A percentile compares a stretch with the other conserved stretches of the same genome.
phyloP scores from a whole-genome alignment of 2,888 invertebrate species.

The Scaptomyza polygonia region DNA sequence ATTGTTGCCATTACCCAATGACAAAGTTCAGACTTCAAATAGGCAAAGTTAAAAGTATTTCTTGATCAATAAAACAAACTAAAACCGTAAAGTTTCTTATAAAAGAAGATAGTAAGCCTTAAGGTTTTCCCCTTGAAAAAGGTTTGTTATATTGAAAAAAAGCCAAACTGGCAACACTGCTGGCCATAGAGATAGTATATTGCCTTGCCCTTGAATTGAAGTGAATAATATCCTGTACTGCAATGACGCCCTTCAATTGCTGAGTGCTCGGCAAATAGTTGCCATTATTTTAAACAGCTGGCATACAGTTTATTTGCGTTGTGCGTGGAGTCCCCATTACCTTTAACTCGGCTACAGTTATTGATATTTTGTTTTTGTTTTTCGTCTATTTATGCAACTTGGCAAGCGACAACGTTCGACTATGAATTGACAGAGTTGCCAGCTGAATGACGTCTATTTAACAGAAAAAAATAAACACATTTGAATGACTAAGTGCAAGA shows the following conservation, averaged over 20 bases:
- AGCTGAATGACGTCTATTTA: conserved; percentile 14
- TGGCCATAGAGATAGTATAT: conserved; percentile 8
- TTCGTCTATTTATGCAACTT: conserved; percentile 51
- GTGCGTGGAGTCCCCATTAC: conserved; percentile 25
- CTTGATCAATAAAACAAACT: not conserved
- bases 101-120: not conserved
- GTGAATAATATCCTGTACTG: conserved; percentile 59
- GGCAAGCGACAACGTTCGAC: conserved; percentile 32
- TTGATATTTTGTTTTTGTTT: conserved; percentile 35
- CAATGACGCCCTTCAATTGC: conserved; percentile 12
- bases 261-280: conserved; percentile 53
- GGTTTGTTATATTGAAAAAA: no score
- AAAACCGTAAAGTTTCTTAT: not conserved
- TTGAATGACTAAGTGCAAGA: conserved; percentile 40
- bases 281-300: conserved; percentile 31
- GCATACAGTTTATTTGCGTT: conserved; percentile 29
- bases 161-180: conserved; percentile 2
- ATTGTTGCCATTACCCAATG: conserved; percentile 47
- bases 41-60: not conserved
- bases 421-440: conserved; percentile 29
- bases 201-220: conserved; percentile 65
- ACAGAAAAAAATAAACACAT: conserved; percentile 1
- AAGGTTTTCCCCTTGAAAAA: not conserved
- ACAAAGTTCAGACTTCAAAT: conserved; percentile 58
- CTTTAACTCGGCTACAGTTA: conserved; percentile 47